These are phyloP conservation scores for Forbesichthys agassizii DNA, from an alignment of 2,113 vertebrate species.

Conservation along the genomic window DNA sequence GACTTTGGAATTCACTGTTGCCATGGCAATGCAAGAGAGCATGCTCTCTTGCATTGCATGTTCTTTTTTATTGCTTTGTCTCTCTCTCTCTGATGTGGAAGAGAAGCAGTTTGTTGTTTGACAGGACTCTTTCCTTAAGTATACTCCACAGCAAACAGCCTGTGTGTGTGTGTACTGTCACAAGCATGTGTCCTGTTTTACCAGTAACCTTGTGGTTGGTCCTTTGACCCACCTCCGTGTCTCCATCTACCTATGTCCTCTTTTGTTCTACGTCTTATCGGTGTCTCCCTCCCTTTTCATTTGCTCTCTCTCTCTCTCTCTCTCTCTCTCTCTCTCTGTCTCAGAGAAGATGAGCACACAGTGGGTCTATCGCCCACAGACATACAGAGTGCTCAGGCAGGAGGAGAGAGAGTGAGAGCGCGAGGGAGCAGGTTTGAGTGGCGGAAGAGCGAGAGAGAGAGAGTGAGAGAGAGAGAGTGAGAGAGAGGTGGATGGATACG, in stretches of 20 bases:
- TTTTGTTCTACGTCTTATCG: neutral
- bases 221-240: conserved; percentile 7
- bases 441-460: conserved; percentile 14
- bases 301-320: conserved; percentile 22
- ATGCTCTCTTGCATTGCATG: conserved; percentile 63
- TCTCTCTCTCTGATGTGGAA: conserved; percentile 34
- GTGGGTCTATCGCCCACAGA: conserved; percentile 55
- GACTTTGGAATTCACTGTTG: conserved; percentile 79
- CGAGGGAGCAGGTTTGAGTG: conserved; percentile 9
- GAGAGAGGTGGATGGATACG: conserved; percentile 75
- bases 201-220: conserved; percentile 28
- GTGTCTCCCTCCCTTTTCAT: conserved; percentile 12
- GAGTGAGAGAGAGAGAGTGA: conserved; percentile 5
- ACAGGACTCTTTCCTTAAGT: conserved; percentile 7
- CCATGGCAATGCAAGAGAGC: conserved; percentile 72
- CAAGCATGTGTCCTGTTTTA: neutral
- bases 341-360: conserved; percentile 59
- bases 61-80: conserved; percentile 60
- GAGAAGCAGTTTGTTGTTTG: conserved; percentile 42
- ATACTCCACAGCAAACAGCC: no score
- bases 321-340: conserved; percentile 23
- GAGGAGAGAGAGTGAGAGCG: conserved; percentile 25
- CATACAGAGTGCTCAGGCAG: neutral
- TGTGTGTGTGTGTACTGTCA: no score
- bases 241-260: conserved; percentile 7